Conservation (phyloP, 1,140 invertebrate species). For the Drosophila rhopaloa region DNA sequence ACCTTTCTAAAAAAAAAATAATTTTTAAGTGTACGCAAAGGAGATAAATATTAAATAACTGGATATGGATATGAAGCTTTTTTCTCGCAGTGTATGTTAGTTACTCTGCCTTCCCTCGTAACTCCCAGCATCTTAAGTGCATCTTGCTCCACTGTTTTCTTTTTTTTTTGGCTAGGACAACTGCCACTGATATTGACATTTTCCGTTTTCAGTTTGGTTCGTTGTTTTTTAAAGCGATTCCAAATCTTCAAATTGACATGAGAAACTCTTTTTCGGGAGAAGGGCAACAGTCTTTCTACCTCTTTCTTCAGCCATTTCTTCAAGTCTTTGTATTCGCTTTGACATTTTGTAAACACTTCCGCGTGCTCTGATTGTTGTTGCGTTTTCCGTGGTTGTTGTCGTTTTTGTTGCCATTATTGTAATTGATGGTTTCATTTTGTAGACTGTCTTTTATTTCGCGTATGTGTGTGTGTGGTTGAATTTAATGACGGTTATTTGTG, state of each 20-base stretch:
- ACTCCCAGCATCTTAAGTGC: slow-evolving; percentile 50
- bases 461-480: slow-evolving; percentile 38
- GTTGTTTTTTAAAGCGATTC: slow-evolving; percentile 52
- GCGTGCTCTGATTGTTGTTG: slow-evolving; percentile 59
- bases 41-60: no score
- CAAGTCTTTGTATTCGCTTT: slow-evolving; percentile 41
- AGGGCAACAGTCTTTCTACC: slow-evolving; percentile 28
- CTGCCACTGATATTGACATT: slow-evolving; percentile 80
- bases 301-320: slow-evolving; percentile 23
- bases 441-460: slow-evolving; percentile 47
- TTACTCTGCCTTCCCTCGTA: not conserved
- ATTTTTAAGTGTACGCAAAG: no score
- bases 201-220: slow-evolving; percentile 69
- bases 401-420: slow-evolving; percentile 46
- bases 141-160: slow-evolving; percentile 65
- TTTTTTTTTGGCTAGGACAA: slow-evolving; percentile 45
- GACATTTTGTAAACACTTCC: slow-evolving; percentile 80
- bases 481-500: slow-evolving; percentile 77
- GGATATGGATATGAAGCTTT: no score
- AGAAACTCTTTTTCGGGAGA: slow-evolving; percentile 63
- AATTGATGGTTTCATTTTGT: slow-evolving; percentile 73
- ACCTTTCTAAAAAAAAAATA: no score
- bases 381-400: slow-evolving; percentile 39
- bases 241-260: slow-evolving; percentile 76
- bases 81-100: slow-evolving; percentile 10